Percentiles rank a stretch among this genome's conserved stretches.
phyloP scores from a whole-genome alignment of 2,113 vertebrate genomes.

The Protomyctophum bolini region DNA sequence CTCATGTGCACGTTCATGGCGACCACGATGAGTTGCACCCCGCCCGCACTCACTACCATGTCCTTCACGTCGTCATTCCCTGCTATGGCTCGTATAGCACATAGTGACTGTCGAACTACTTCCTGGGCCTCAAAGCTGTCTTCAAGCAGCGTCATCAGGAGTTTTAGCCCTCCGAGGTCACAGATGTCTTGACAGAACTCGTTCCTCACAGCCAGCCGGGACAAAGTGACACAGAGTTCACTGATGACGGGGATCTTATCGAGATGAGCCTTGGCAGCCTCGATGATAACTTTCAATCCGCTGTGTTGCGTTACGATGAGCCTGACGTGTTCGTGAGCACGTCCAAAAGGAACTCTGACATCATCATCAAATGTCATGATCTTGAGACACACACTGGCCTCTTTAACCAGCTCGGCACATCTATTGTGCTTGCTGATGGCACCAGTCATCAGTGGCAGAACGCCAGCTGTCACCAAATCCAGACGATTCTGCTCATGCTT shows the following conservation, averaged over 20 bases:
- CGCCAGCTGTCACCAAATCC: conserved; percentile 82
- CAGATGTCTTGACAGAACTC: conserved; percentile 97
- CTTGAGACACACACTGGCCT: conserved; percentile 81
- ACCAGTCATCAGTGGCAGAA: conserved; percentile 77
- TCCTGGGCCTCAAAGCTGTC: conserved; percentile 88
- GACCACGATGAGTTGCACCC: conserved; percentile 85
- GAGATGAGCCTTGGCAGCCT: conserved; percentile 87
- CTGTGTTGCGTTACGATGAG: conserved; percentile 89
- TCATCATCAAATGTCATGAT: conserved; percentile 95
- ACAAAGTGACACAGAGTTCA: conserved; percentile 89
- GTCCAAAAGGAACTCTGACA: conserved; percentile 89
- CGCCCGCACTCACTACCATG: conserved; percentile 83
- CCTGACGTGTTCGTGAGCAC: conserved; percentile 90
- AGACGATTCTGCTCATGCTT: conserved; percentile 95
- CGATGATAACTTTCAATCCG: conserved; percentile 87
- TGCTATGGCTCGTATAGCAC: conserved; percentile 85
- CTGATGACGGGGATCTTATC: conserved; percentile 81
- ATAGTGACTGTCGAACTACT: conserved; percentile 88
- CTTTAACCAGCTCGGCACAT: conserved; percentile 76
- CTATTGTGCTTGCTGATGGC: conserved; percentile 72
- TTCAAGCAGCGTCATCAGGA: conserved; percentile 87
- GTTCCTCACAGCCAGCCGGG: conserved; percentile 89
- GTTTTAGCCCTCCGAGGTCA: conserved; percentile 87
- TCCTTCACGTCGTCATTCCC: conserved; percentile 96
- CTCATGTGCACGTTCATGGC: conserved; percentile 86